Evolutionary conservation across 2,888 invertebrate genomes (phyloP).

Genomic region (Gymnoscelis rufifasciata): DNA sequence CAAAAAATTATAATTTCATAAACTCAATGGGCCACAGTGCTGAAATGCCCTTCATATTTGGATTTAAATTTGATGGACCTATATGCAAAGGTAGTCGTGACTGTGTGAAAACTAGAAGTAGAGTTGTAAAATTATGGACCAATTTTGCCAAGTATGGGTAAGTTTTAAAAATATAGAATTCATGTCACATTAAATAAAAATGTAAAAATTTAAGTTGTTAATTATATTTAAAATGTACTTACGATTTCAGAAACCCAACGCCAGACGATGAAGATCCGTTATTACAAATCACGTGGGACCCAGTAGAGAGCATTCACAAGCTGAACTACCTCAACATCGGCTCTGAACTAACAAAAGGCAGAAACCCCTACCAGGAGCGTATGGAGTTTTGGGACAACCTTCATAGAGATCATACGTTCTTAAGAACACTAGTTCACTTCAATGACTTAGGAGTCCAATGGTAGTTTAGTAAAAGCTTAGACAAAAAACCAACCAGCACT

Average conservation of each 20-base stretch:
- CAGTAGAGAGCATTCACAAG: conserved; percentile 54
- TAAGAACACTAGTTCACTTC: conserved; percentile 55
- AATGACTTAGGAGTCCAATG: conserved; percentile 56
- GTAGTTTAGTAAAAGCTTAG: conserved; percentile 22
- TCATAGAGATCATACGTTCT: conserved; percentile 51
- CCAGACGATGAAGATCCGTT: conserved; percentile 58
- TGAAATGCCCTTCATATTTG: conserved; percentile 63
- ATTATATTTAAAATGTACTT: too few species aligned
- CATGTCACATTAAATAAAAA: background rate
- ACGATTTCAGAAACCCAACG: conserved; percentile 58
- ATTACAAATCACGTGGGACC: conserved; percentile 66
- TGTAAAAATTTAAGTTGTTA: too few species aligned
- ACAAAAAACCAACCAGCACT: too few species aligned
- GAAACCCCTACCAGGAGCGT: conserved; percentile 63
- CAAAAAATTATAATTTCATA: conserved; percentile 42
- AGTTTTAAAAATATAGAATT: conserved; percentile 16
- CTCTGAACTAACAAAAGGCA: conserved; percentile 62
- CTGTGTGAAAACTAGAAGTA: conserved; percentile 52
- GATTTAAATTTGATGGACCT: conserved; percentile 38
- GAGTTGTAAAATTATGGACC: conserved; percentile 69
- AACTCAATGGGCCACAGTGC: conserved; percentile 59
- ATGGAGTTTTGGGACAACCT: conserved; percentile 70
- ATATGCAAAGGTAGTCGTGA: conserved; percentile 56
- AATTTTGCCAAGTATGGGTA: conserved; percentile 75
- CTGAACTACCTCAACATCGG: conserved; percentile 66